Conservation (phyloP, 2,797 vertebrate species). For the Cygnus olor region DNA sequence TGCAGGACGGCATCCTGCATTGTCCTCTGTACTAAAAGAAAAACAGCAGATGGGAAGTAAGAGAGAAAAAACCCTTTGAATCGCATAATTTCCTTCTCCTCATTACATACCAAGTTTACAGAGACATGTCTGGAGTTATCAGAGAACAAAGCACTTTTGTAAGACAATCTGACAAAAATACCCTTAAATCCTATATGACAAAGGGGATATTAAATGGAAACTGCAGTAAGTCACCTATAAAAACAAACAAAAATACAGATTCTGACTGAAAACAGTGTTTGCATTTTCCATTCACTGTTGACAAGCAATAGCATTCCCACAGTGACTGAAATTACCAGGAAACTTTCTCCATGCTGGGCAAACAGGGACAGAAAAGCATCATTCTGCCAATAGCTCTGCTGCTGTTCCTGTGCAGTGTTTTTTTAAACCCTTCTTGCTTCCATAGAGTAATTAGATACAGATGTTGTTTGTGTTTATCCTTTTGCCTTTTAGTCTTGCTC, state of each 20-base stretch:
- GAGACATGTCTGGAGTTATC: background rate
- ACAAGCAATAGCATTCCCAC: background rate
- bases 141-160: background rate
- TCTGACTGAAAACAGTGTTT: background rate
- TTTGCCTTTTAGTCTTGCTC: background rate
- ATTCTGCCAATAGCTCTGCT: background rate
- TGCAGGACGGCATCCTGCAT: background rate
- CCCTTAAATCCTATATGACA: background rate
- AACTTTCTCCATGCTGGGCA: background rate
- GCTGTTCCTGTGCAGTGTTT: background rate
- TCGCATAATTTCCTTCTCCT: background rate
- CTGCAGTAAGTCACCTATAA: background rate
- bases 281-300: background rate
- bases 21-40: background rate
- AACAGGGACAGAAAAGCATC: background rate
- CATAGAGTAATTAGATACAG: slow-evolving; percentile 10
- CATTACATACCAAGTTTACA: background rate
- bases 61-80: background rate
- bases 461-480: slow-evolving; percentile 17
- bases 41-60: background rate
- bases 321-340: background rate
- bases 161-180: background rate
- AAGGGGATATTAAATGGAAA: background rate
- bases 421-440: slow-evolving; percentile 6
- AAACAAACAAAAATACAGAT: background rate